Evolutionary conservation across 2,888 invertebrate genomes (phyloP).

Genomic region (Taenaris catops): DNA sequence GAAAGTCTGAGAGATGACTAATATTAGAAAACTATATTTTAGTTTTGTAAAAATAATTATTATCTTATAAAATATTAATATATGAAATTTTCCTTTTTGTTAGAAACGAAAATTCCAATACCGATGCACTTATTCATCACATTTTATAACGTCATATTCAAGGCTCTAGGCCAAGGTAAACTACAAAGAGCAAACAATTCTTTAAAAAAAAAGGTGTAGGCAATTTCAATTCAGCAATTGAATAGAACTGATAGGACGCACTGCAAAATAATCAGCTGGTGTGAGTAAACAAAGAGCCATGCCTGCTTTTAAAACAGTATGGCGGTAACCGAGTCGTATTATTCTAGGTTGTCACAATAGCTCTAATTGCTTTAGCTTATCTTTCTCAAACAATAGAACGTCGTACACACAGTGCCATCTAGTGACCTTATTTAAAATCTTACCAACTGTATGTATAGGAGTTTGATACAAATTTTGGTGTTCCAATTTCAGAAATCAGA

Average conservation of each 20-base stretch:
- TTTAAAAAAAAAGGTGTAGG: too few relatives aligned
- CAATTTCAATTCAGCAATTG: too few relatives aligned
- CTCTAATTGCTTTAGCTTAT: conserved; percentile 29
- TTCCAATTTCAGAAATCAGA: too few relatives aligned
- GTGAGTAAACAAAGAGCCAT: conserved; percentile 53
- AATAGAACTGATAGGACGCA: conserved; percentile 5
- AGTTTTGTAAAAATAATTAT: neutral
- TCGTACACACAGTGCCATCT: too few relatives aligned
- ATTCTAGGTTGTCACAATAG: conserved; percentile 16
- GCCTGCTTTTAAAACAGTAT: conserved; percentile 17
- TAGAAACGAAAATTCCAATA: neutral
- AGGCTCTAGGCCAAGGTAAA: conserved; percentile 23
- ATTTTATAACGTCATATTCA: conserved; percentile 16
- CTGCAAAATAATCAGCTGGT: conserved; percentile 58
- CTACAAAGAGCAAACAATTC: too few relatives aligned
- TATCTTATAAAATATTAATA: neutral
- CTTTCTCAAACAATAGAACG: conserved; percentile 42
- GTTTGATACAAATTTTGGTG: too few relatives aligned
- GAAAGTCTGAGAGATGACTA: neutral
- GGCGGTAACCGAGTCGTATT: conserved; percentile 3
- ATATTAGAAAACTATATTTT: neutral
- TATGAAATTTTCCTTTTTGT: conserved; percentile 1
- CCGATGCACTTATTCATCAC: conserved; percentile 11
- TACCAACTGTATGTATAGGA: too few relatives aligned
- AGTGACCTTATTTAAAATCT: too few relatives aligned